Evolutionary conservation across 2,888 invertebrate species (phyloP).

Genomic region (Chloroclysta siterata): DNA sequence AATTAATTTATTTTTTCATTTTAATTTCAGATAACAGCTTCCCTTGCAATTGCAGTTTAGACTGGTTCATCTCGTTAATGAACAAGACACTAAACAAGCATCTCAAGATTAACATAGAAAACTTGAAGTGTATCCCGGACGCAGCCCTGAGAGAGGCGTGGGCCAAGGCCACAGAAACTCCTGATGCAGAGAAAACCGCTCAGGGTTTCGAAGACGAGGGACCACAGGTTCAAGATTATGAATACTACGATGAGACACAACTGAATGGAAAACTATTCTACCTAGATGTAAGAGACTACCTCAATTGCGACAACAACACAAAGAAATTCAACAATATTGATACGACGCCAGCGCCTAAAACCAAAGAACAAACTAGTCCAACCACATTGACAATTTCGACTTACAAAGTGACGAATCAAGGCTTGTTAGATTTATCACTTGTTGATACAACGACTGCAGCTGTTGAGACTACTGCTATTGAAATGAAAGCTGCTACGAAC

Average conservation of each 20-base stretch:
- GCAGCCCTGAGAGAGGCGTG: slow-evolving; percentile 61
- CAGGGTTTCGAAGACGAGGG: slow-evolving; percentile 55
- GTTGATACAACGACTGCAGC: slow-evolving; percentile 38
- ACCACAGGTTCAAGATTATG: slow-evolving; percentile 58
- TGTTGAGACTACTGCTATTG: slow-evolving; percentile 31
- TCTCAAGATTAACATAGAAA: slow-evolving; percentile 65
- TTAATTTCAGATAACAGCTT: slow-evolving; percentile 74
- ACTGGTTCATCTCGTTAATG: slow-evolving; percentile 69
- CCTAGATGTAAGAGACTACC: slow-evolving; percentile 66
- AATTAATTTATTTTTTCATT: not conserved
- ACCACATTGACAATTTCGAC: slow-evolving; percentile 31
- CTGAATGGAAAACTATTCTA: slow-evolving; percentile 76
- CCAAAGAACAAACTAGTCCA: slow-evolving; percentile 30
- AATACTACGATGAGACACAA: slow-evolving; percentile 76
- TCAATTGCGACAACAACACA: slow-evolving; percentile 55
- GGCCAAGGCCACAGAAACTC: slow-evolving; percentile 58
- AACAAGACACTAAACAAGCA: slow-evolving; percentile 67
- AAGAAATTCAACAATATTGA: slow-evolving; percentile 18
- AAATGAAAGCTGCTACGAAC: slow-evolving; percentile 31
- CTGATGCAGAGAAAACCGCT: slow-evolving; percentile 56
- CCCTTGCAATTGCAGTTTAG: slow-evolving; percentile 71
- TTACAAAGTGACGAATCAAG: slow-evolving; percentile 38
- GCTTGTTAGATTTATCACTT: slow-evolving; percentile 45
- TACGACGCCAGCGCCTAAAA: slow-evolving; percentile 11
- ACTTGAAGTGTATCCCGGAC: slow-evolving; percentile 71